These are phyloP conservation scores for Chaetodon trifasciatus DNA, from an alignment of 2,797 vertebrate genomes.

Conservation along the genomic window DNA sequence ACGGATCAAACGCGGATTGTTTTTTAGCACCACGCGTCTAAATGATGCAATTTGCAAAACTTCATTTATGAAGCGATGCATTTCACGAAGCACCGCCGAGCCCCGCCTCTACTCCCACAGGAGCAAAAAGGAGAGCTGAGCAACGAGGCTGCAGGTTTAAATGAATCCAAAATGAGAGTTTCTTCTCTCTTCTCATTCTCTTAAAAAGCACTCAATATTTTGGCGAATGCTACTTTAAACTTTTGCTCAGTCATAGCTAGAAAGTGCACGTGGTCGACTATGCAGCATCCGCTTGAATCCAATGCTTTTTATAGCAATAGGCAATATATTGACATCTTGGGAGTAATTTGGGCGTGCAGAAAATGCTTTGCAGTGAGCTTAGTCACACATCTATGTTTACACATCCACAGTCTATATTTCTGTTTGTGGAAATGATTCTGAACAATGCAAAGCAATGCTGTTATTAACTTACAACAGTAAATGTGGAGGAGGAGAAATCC, in stretches of 20 bases:
- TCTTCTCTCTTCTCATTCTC: background rate
- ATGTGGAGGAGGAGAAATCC: conserved; percentile 81
- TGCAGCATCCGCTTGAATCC: background rate
- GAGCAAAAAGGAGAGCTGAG: conserved; percentile 3
- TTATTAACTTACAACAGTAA: conserved; percentile 83
- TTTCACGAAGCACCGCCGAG: background rate
- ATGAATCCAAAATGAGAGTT: conserved; percentile 6
- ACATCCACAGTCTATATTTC: conserved; percentile 36
- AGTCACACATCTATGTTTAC: conserved; percentile 57
- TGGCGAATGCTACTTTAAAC: background rate
- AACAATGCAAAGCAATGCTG: conserved; percentile 75
- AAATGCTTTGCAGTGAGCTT: conserved; percentile 34
- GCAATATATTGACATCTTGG: conserved; percentile 36
- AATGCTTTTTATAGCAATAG: background rate
- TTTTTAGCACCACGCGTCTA: background rate
- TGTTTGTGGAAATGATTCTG: conserved; percentile 83
- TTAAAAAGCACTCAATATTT: background rate
- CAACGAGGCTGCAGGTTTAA: conserved; percentile 20
- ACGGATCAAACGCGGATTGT: background rate
- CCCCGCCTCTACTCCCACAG: background rate
- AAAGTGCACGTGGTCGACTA: background rate
- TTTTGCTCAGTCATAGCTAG: conserved; percentile 10
- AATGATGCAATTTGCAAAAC: conserved; percentile 16
- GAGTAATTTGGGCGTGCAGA: conserved; percentile 39
- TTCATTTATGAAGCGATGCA: background rate